Conservation (phyloP, 2,113 vertebrate species). For the Macrotus californicus region DNA sequence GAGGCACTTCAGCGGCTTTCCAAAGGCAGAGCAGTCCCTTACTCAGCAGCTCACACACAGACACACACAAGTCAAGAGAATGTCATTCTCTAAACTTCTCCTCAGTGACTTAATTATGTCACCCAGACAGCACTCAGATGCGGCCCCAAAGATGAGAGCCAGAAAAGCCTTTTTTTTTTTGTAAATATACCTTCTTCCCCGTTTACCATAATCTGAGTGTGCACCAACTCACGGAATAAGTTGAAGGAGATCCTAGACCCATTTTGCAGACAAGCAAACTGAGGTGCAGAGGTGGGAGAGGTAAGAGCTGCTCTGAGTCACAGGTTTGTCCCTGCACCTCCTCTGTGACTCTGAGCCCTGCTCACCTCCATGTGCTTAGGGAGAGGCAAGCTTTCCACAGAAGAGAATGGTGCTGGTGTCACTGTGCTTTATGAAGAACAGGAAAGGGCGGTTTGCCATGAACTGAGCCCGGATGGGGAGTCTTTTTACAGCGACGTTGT, state of each 20-base stretch:
- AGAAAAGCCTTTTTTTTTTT: not conserved
- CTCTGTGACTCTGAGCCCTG: not conserved
- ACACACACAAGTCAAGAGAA: not conserved
- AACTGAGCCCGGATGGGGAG: conserved; percentile 63
- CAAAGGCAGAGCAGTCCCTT: not conserved
- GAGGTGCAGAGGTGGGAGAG: not conserved
- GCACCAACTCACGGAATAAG: not conserved
- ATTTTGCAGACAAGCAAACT: not conserved
- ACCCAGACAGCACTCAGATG: not conserved
- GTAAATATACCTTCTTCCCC: not conserved
- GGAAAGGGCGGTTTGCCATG: conserved; percentile 74
- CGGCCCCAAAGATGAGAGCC: not conserved
- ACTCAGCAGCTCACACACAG: not conserved
- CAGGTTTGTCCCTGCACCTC: not conserved
- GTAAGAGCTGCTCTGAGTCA: fast-evolving
- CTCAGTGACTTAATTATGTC: not conserved
- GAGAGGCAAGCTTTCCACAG: conserved; percentile 71
- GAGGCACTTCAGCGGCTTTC: not conserved
- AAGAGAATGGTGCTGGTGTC: conserved; percentile 70
- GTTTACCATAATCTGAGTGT: not conserved
- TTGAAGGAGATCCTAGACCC: not conserved
- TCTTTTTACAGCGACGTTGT: conserved; percentile 38
- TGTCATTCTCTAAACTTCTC: not conserved
- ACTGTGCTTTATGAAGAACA: conserved; percentile 75
- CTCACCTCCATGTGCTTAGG: conserved; percentile 39